Base-by-base conservation (phyloP, 2,797 vertebrate genomes). In the Orientallactaga sibirica region DNA sequence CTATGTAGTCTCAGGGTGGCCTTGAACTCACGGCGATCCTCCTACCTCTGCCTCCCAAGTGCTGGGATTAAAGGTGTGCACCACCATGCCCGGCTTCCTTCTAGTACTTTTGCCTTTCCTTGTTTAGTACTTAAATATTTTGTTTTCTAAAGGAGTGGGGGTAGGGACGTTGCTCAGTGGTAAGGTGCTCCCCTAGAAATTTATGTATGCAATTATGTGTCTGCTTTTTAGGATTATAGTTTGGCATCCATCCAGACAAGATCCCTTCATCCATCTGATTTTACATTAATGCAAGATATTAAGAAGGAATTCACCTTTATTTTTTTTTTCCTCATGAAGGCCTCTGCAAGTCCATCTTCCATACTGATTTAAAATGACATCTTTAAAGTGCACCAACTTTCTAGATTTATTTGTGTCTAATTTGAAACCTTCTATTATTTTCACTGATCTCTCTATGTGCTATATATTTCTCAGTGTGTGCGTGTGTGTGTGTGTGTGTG, bases 51-150 rank as follows among this genome's bases (percentile, higher is more conserved):
- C n/a, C n/a, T n/a, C n/a, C n/a, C n/a, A n/a, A n/a, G n/a, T n/a
- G n/a, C n/a, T n/a, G n/a, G n/a, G n/a, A n/a, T n/a, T n/a, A n/a
- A n/a, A n/a, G n/a, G n/a, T n/a, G n/a, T n/a, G n/a, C n/a, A n/a
- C n/a, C n/a, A n/a, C n/a, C n/a, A n/a, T n/a, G n/a, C n/a, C n/a
- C n/a, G n/a, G n/a, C n/a, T n/a, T 37, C 41, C 4, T 84, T 82
- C 19, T 37, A 73, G 70, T 48, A 76, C 25, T 80, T 91, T 71
- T 58, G 43, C 67, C 20, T 74, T 62, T 62, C 10, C 7, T 33
- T 55, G 55, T 91, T 85, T 74, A 88, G 24, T 88, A 78, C 71
- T 85, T 86, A 73, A 74, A 43, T 52, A 73, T 84, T 82, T 85
- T 6, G 3, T 25, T 9, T 8, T 58, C 14, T 27, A n/a, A 71